A percentile compares a stretch with the other conserved stretches of the same genome.
Conservation (phyloP, 2,113 vertebrate species). For the Siniperca knerii region DNA sequence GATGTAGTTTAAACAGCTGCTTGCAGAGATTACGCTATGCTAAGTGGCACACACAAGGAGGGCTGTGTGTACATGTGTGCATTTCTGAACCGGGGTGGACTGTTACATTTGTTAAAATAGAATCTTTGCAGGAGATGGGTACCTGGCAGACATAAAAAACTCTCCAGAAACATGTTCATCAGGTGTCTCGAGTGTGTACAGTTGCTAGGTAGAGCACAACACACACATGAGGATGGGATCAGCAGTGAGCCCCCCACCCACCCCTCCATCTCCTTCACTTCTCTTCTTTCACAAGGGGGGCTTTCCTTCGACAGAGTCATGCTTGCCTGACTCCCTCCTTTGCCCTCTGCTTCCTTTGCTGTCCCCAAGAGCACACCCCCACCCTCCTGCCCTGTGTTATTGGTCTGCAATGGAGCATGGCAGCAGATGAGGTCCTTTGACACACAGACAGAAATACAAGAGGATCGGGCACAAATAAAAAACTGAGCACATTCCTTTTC, state of each 20-base stretch:
- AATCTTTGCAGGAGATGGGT: neutral
- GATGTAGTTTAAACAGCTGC: too few relatives aligned
- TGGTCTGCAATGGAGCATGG: constrained; percentile 66
- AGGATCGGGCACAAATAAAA: constrained; percentile 16
- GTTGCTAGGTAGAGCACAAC: neutral
- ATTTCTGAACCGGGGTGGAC: neutral
- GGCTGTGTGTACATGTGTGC: neutral
- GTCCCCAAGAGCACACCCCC: neutral
- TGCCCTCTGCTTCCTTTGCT: constrained; percentile 19
- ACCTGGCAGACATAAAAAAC: neutral
- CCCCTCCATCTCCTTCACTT: constrained; percentile 25
- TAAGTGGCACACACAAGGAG: neutral
- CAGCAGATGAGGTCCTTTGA: constrained; percentile 66
- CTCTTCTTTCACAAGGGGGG: constrained; percentile 59
- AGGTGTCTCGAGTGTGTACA: constrained; percentile 14
- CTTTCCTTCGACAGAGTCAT: constrained; percentile 53
- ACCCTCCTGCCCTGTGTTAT: constrained; percentile 33
- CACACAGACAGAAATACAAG: constrained; percentile 65
- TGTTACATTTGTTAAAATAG: too few relatives aligned
- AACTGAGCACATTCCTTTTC: constrained; percentile 40
- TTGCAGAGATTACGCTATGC: too few relatives aligned
- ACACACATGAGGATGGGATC: constrained; percentile 18
- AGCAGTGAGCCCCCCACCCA: neutral
- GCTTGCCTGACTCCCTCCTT: constrained; percentile 39
- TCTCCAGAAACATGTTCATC: neutral